A percentile compares a stretch with the other conserved stretches of the same genome.
Conservation (phyloP, 2,113 vertebrate genomes). For the Conger conger region DNA sequence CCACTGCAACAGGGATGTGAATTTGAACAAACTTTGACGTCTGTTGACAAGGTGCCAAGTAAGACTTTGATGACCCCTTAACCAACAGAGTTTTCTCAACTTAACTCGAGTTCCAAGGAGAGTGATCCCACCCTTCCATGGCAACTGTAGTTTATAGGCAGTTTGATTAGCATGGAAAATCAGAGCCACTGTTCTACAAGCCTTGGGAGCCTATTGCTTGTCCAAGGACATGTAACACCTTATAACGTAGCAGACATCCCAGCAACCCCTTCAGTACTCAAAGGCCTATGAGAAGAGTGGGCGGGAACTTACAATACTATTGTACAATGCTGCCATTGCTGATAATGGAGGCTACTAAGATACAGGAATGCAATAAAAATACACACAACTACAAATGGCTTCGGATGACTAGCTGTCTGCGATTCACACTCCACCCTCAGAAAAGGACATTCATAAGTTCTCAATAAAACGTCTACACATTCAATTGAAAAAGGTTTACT, state of each 20-base stretch:
- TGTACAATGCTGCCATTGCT: not conserved
- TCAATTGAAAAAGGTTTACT: not conserved
- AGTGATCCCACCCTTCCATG: not conserved
- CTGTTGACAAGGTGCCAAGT: not conserved
- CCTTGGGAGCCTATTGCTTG: too few relatives aligned
- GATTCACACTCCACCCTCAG: not conserved
- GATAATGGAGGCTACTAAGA: not conserved
- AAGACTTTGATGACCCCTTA: not conserved
- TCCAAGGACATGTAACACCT: not conserved
- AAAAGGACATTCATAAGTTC: not conserved
- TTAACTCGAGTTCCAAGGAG: not conserved
- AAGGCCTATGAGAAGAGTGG: not conserved
- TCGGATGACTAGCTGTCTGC: not conserved
- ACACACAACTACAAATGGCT: not conserved
- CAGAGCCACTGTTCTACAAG: not conserved
- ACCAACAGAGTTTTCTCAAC: not conserved
- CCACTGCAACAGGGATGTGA: not conserved
- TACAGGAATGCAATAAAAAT: conserved; percentile 8
- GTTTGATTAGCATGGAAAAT: not conserved
- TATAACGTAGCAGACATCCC: not conserved
- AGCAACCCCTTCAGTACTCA: not conserved
- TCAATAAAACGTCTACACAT: not conserved
- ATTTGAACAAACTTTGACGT: not conserved
- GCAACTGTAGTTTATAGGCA: not conserved
- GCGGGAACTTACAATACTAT: not conserved